These are phyloP conservation scores for Drosophila paucipuncta DNA, from an alignment of 2,888 invertebrate genomes.

Conservation along the genomic window DNA sequence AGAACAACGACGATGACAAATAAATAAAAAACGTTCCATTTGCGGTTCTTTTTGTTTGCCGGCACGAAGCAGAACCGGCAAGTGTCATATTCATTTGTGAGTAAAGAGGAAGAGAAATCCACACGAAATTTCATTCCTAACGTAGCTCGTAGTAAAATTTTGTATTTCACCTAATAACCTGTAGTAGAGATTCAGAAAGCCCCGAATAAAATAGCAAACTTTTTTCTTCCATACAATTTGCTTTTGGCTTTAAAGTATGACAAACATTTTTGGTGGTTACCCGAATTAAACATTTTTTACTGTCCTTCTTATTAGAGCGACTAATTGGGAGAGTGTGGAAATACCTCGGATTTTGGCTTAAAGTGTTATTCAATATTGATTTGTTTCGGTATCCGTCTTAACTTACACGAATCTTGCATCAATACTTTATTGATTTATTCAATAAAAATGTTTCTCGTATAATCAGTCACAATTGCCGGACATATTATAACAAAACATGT, in stretches of 20 bases:
- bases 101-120: constrained; percentile 17
- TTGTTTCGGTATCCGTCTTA: not conserved
- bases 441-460: not conserved
- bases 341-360: not conserved
- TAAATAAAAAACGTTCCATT: not conserved
- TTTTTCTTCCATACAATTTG: constrained; percentile 7
- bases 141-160: constrained; percentile 25
- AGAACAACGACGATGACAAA: not conserved
- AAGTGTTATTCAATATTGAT: not conserved
- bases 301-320: not conserved
- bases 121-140: constrained; percentile 9
- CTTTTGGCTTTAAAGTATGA: not conserved
- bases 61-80: not conserved
- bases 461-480: not conserved
- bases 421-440: not conserved
- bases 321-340: constrained; percentile 9
- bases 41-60: constrained; percentile 6
- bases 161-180: constrained; percentile 4
- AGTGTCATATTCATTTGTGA: constrained; percentile 25
- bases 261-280: constrained; percentile 34
- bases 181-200: constrained; percentile 10
- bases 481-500: not conserved
- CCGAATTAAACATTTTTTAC: constrained; percentile 18
- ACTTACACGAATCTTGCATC: not conserved
- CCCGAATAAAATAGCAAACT: constrained; percentile 13